Base-by-base conservation (phyloP, 2,888 invertebrate genomes). In the Muscina levida region DNA sequence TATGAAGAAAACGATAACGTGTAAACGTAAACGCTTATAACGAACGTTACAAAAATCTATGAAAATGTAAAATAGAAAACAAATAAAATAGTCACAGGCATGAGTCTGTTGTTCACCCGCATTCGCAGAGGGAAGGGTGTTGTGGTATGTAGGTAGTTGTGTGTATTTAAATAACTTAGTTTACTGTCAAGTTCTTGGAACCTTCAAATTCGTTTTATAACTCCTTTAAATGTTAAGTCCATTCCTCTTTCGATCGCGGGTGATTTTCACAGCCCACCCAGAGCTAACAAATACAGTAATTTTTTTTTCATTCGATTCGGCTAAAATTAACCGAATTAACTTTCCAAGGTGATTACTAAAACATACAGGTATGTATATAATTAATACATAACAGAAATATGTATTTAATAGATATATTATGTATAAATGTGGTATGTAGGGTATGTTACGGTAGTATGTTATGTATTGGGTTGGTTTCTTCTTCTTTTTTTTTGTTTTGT, bases 371-470 rank as follows among this genome's bases (percentile, higher is more conserved):
- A 57, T 19, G 15, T 67, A 13, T 56, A n/a, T 51, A 31, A 66
- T 72, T 42, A 48, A 66, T 71, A 68, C 39, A 42, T 51, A 51
- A 67, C 19, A 39, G 13, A 51, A 24, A 24, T 42, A 46, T 66
- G 59, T 59, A 51, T 74, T n/a, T n/a, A n/a, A n/a, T n/a, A n/a
- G 82, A 72, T 75, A 8, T 85, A 84, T 87, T 86, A 84, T 86
- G 84, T 72, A 66, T 83, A 8, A 77, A 77, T 68, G 42, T 66
- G 53, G 65, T 62, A 56, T 67, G 24, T 70, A 46, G 56, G 57
- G 72, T 62, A 65, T 62, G 37, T 15, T 46, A 26, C 26, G 53
- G 17, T 26, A 19, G 51, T 19, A 17, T 62, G 51, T 59, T 67
- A 68, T 59, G 8, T 70, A 17, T 53, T 24, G 53, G 24, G 51